Conservation (phyloP, 2,888 invertebrate genomes). For the Cheilosia vulpina region DNA sequence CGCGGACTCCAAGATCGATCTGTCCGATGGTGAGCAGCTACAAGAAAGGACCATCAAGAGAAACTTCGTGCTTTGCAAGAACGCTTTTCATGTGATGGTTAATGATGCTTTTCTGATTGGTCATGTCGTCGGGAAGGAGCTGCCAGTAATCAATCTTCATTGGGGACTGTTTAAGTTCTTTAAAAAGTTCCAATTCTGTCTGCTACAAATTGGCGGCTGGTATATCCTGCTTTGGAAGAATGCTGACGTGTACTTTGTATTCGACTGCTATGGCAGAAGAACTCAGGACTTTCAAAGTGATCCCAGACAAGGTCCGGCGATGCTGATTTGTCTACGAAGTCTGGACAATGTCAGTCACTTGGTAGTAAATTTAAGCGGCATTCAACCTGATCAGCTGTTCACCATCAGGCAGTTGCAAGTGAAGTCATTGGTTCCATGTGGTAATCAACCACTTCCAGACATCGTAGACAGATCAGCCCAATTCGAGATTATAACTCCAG, state of each 20-base stretch:
- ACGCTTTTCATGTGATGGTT: slow-evolving; percentile 79
- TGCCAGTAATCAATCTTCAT: slow-evolving; percentile 70
- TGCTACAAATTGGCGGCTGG: slow-evolving; percentile 77
- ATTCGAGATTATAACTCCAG: slow-evolving; percentile 79
- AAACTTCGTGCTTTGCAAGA: slow-evolving; percentile 79
- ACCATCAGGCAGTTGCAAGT: slow-evolving; percentile 79
- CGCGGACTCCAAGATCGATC: slow-evolving; percentile 75
- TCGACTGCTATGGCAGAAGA: slow-evolving; percentile 81
- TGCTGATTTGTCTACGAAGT: slow-evolving; percentile 79
- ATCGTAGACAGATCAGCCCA: slow-evolving; percentile 78
- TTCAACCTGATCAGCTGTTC: slow-evolving; percentile 76
- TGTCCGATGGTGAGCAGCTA: slow-evolving; percentile 55
- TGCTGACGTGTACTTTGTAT: slow-evolving; percentile 79
- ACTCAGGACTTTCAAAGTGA: slow-evolving; percentile 76
- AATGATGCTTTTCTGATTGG: slow-evolving; percentile 75
- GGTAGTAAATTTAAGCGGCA: slow-evolving; percentile 78
- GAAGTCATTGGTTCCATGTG: slow-evolving; percentile 78
- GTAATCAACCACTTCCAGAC: slow-evolving; percentile 77
- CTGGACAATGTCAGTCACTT: slow-evolving; percentile 80
- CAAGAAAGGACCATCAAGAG: slow-evolving; percentile 78
- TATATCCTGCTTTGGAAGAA: slow-evolving; percentile 81
- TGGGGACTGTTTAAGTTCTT: slow-evolving; percentile 78
- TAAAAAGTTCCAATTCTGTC: slow-evolving; percentile 76
- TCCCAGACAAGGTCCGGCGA: slow-evolving; percentile 77
- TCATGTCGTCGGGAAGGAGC: slow-evolving; percentile 55